A percentile compares a stretch with the other conserved stretches of the same genome.
These are phyloP conservation scores for Lithobates sylvaticus DNA, from an alignment of 2,797 vertebrate species.

Conservation along the genomic window DNA sequence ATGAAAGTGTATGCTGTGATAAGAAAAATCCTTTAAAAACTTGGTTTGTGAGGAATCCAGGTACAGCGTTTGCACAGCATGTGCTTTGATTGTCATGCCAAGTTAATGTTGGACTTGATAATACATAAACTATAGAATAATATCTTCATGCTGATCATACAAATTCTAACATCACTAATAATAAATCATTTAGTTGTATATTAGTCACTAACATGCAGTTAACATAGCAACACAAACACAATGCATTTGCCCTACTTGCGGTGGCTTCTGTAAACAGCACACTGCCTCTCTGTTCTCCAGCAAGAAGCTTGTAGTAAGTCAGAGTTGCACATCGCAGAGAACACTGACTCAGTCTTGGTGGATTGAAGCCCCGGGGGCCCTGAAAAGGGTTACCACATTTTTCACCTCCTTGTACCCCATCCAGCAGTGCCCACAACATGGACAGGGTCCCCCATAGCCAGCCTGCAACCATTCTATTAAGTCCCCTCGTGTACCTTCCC, in stretches of 20 bases:
- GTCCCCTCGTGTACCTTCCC: slow-evolving; percentile 8
- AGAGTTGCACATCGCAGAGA: slow-evolving; percentile 50
- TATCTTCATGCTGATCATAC: neutral
- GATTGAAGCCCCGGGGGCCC: slow-evolving; percentile 38
- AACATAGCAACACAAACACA: slow-evolving; percentile 1
- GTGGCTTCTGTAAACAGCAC: slow-evolving; percentile 64
- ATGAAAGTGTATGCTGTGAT: too few relatives aligned
- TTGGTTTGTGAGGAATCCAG: neutral
- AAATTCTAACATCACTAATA: neutral
- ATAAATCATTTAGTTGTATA: neutral
- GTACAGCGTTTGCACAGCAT: neutral
- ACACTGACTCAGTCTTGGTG: slow-evolving; percentile 44
- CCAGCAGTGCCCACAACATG: slow-evolving; percentile 23
- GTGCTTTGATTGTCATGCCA: neutral
- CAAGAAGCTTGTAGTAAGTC: slow-evolving; percentile 48
- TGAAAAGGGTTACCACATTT: slow-evolving; percentile 43
- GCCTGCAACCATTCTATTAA: slow-evolving; percentile 45
- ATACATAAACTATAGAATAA: neutral
- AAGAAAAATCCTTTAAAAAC: too few relatives aligned
- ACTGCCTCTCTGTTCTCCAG: neutral
- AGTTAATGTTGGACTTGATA: neutral
- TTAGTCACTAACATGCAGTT: neutral
- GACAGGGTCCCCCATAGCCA: slow-evolving; percentile 35
- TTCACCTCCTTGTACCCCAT: slow-evolving; percentile 14
- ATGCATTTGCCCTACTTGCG: slow-evolving; percentile 31